Evolutionary conservation across 37 sponge, comb jelly and placozoan genomes (phyloP), one percentile per base, ranked within the genome.

Genomic region (Cladorhizidae sp.): DNA sequence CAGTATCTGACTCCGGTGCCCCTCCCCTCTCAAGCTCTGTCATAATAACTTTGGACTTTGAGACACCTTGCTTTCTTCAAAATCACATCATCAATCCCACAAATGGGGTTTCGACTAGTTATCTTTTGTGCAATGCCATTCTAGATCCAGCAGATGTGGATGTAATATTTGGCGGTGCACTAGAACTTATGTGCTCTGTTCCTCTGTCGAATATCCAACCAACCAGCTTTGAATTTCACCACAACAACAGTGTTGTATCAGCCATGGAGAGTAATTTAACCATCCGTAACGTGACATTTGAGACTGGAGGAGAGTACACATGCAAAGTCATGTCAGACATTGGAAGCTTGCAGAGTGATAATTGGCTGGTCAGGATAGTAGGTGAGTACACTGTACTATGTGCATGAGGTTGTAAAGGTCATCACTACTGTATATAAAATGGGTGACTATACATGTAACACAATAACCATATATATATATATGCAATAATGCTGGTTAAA

Each of bases 291-390:
- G 73, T 74, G n/a, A 52, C 14, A 0, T 88, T 93, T 59, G 38
- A 81, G 50, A 75, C 85, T 68, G 85, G 79, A 35, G 93, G 93
- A 0, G 67, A 64, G 40, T 93, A 93, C 71, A 58, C 72, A 3
- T 93, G 93, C 57, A 76, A 45, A 36, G 93, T 72, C 18, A 55
- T 52, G 15, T 38, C 57, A 40, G 76, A 21, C 1, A 20, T 90
- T 32, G 91, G 91, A 29, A 72, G 59, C 26, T 25, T 93, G 45
- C 78, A 68, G 74, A 78, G 89, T 8, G 17, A 0, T 9, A 37
- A 65, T 57, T 69, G 55, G n/a, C 25, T 61, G 11, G 86, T 85
- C 11, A 58, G 23, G 18, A 62, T 93, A 28, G 67, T 42, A 28
- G 88, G 93, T 92, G 25, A 57, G 82, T 75, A 41, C 17, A 57